A percentile compares a stretch with the other conserved stretches of the same genome.
phyloP scores from a whole-genome alignment of 1,140 invertebrate species.

The Asbolus verrucosus region DNA sequence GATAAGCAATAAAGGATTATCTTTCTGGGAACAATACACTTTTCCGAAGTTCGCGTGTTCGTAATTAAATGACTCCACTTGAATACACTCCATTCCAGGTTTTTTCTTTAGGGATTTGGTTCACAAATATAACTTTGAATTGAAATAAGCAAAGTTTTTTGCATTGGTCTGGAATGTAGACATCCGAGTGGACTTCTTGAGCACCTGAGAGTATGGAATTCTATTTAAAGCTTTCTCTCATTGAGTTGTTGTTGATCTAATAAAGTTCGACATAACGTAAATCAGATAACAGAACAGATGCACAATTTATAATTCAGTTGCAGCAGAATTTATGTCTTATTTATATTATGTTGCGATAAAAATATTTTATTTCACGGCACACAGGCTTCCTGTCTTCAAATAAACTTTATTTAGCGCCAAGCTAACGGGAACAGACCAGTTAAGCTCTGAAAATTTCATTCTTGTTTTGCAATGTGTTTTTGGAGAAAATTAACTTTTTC shows the following conservation, averaged over 20 bases:
- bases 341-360: background rate
- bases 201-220: background rate
- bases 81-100: too few species aligned
- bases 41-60: too few species aligned
- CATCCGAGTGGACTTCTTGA: background rate
- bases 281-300: background rate
- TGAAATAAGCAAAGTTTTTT: background rate
- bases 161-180: background rate
- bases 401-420: too few species aligned
- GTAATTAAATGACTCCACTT: too few species aligned
- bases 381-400: background rate
- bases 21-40: too few species aligned
- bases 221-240: background rate
- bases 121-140: background rate
- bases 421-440: too few species aligned
- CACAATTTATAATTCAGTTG: background rate
- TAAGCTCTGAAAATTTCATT: too few species aligned
- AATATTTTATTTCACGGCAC: background rate
- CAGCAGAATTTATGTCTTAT: background rate
- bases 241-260: background rate
- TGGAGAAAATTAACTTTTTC: conserved; percentile 14
- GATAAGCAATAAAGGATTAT: too few species aligned
- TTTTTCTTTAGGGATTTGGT: too few species aligned
- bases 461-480: too few species aligned
- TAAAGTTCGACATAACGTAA: background rate